Percentiles rank a stretch among this genome's conserved stretches.
Conservation (phyloP, 2,113 vertebrate genomes). For the Anguilla japonica region DNA sequence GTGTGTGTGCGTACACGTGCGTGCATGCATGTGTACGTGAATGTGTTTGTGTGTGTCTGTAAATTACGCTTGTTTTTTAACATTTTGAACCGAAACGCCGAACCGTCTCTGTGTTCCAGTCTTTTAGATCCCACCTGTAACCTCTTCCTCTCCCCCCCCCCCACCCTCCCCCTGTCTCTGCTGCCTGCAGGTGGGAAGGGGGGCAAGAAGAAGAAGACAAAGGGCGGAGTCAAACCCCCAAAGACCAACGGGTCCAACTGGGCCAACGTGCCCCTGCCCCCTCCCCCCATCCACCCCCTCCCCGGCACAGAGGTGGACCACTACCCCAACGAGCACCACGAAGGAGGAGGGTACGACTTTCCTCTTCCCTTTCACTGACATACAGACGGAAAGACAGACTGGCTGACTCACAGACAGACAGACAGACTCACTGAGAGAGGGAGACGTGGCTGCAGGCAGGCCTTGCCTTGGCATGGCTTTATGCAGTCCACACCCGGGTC, state of each 20-base stretch:
- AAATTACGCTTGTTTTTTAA: background rate
- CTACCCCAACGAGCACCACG: conserved; percentile 86
- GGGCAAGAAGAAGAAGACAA: conserved; percentile 98
- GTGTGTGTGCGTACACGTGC: no score
- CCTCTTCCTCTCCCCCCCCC: background rate
- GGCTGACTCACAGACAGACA: background rate
- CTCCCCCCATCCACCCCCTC: conserved; percentile 91
- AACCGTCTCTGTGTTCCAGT: conserved; percentile 18
- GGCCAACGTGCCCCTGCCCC: conserved; percentile 92
- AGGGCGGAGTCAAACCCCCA: conserved; percentile 82
- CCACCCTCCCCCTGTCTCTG: background rate
- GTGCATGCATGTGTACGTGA: background rate
- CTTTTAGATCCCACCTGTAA: conserved; percentile 20
- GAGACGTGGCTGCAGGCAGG: no score
- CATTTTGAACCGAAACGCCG: background rate
- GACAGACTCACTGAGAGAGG: no score
- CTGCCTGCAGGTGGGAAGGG: conserved; percentile 89
- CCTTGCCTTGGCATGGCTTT: no score
- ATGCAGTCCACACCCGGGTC: no score
- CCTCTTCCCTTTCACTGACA: background rate
- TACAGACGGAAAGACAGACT: background rate
- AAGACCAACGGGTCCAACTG: conserved; percentile 93
- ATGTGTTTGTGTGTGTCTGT: background rate
- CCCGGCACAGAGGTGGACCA: conserved; percentile 94
- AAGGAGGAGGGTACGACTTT: conserved; percentile 79